Evolutionary conservation across 2,113 vertebrate genomes (phyloP).

Genomic region (Caretta caretta): DNA sequence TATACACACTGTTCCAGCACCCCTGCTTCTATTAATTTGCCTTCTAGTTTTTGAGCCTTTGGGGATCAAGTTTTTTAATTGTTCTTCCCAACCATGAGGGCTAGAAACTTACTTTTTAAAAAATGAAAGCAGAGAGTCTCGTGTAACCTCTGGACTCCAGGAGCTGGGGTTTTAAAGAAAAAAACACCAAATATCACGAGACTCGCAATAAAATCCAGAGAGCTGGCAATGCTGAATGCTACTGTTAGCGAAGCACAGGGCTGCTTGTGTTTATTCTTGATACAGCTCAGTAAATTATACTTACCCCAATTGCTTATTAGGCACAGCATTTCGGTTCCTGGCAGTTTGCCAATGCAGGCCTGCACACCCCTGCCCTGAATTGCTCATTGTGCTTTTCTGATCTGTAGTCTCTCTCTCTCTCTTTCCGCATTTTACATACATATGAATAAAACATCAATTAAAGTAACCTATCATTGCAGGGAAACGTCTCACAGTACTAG

Average conservation of each 20-base stretch:
- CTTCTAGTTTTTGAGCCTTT: too few relatives aligned
- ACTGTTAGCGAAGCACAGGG: not conserved
- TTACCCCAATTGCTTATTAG: not conserved
- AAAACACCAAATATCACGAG: not conserved
- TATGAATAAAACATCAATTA: not conserved
- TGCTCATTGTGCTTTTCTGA: not conserved
- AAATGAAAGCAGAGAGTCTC: too few relatives aligned
- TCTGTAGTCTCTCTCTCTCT: not conserved
- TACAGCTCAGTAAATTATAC: not conserved
- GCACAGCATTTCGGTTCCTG: not conserved
- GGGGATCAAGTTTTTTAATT: too few relatives aligned
- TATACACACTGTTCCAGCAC: too few relatives aligned
- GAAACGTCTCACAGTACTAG: not conserved
- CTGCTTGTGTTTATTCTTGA: not conserved
- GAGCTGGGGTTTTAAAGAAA: too few relatives aligned
- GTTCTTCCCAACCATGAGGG: too few relatives aligned
- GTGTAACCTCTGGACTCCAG: too few relatives aligned
- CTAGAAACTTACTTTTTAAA: too few relatives aligned
- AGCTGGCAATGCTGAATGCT: not conserved
- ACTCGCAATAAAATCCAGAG: not conserved
- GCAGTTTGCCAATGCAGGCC: not conserved
- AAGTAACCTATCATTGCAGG: not conserved
- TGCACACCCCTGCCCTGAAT: not conserved
- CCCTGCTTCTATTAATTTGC: too few relatives aligned
- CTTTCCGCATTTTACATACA: not conserved